phyloP scores from a whole-genome alignment of 2,797 vertebrate species.

The Antennarius maculatus region DNA sequence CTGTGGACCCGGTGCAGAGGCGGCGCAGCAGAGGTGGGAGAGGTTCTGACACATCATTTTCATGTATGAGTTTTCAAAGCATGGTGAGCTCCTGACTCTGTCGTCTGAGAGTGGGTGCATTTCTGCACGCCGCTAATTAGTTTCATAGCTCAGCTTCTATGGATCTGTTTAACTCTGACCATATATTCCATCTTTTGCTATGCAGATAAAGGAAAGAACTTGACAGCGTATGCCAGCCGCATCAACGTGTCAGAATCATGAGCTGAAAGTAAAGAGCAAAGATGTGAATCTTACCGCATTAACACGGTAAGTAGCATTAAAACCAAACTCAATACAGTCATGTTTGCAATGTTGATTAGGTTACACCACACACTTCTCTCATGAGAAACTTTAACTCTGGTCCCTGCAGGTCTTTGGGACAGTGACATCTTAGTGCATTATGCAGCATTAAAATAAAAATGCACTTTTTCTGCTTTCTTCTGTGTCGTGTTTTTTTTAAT shows the following conservation, averaged over 20 bases:
- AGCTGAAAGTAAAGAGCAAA: neutral
- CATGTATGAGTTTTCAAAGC: constrained; percentile 22
- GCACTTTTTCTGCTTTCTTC: constrained; percentile 1
- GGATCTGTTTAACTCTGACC: neutral
- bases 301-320: neutral
- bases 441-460: neutral
- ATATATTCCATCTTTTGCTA: neutral
- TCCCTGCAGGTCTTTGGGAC: constrained; percentile 3
- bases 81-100: neutral
- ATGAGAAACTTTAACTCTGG: neutral
- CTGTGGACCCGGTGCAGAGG: constrained; percentile 5
- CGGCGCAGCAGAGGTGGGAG: neutral
- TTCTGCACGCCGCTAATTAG: neutral
- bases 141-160: constrained; percentile 4
- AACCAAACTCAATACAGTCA: neutral
- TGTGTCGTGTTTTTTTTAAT: constrained; percentile 2
- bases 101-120: constrained; percentile 18
- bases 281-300: neutral
- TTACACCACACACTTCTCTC: constrained; percentile 10
- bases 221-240: constrained; percentile 2
- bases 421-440: neutral
- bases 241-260: neutral
- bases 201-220: neutral
- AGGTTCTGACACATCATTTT: constrained; percentile 38
- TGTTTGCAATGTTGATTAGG: constrained; percentile 1